phyloP scores from a whole-genome alignment of 2,888 invertebrate species.

The Hymenopus coronatus region DNA sequence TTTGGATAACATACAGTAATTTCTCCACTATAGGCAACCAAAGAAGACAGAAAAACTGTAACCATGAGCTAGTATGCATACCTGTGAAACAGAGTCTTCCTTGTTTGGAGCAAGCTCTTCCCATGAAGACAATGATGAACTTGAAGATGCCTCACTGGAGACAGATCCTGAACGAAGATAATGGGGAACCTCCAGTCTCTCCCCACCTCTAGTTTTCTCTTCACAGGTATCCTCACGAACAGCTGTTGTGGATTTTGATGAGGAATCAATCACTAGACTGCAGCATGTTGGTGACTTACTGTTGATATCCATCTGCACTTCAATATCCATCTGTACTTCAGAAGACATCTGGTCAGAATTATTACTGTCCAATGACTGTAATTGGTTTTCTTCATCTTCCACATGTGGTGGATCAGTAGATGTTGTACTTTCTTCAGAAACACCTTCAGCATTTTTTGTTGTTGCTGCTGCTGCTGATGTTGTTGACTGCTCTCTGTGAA shows the following conservation, averaged over 20 bases:
- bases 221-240: background rate
- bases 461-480: background rate
- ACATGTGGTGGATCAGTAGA: background rate
- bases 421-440: background rate
- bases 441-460: background rate
- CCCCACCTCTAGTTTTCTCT: background rate
- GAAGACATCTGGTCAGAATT: background rate
- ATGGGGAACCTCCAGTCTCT: background rate
- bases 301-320: background rate
- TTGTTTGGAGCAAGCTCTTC: conserved; percentile 39
- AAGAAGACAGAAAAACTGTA: too few species aligned
- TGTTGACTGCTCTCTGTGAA: background rate
- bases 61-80: background rate
- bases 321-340: background rate
- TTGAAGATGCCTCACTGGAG: conserved; percentile 37
- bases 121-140: conserved; percentile 44
- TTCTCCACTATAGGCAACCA: too few species aligned
- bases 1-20: too few species aligned
- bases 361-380: conserved; percentile 1
- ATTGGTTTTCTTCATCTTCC: background rate
- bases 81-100: conserved; percentile 35
- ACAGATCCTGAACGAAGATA: conserved; percentile 35
- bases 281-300: background rate
- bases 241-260: background rate
- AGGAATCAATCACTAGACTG: background rate